Conservation (phyloP, 2,888 invertebrate species). For the Muschampia plurimacula region DNA sequence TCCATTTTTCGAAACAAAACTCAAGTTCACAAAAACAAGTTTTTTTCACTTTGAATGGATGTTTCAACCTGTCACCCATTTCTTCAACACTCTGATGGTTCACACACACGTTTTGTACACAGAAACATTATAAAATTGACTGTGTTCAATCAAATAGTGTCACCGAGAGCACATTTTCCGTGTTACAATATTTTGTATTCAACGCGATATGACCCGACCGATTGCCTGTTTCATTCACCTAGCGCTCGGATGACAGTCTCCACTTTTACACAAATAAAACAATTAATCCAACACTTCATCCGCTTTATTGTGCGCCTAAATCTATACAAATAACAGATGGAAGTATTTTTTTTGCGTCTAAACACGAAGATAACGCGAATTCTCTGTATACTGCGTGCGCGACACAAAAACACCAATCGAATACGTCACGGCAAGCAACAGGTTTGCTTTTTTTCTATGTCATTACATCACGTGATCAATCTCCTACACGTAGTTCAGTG, state of each 20-base stretch:
- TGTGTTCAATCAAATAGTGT: conserved; percentile 41
- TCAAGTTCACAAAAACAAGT: conserved; percentile 54
- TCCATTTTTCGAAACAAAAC: conserved; percentile 70
- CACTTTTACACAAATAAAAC: conserved; percentile 34
- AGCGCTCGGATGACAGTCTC: conserved; percentile 44
- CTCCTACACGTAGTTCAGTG: conserved; percentile 51
- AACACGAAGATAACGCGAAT: conserved; percentile 48
- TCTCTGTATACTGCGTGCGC: conserved; percentile 56
- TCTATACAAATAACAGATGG: conserved; percentile 28
- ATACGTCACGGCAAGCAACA: conserved; percentile 78
- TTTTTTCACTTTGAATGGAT: conserved; percentile 79
- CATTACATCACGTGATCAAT: conserved; percentile 69
- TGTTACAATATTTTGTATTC: conserved; percentile 60
- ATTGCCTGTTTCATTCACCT: conserved; percentile 39
- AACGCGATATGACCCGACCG: conserved; percentile 43
- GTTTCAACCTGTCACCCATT: conserved; percentile 80
- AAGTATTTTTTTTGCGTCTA: conserved; percentile 29
- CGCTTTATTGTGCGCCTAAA: conserved; percentile 5
- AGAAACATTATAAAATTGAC: conserved; percentile 33
- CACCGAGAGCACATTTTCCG: conserved; percentile 65
- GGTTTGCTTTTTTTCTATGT: conserved; percentile 64
- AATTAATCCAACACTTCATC: conserved; percentile 28
- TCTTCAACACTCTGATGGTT: conserved; percentile 62
- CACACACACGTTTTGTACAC: conserved; percentile 34
- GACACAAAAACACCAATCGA: conserved; percentile 70